A percentile compares a stretch with the other conserved stretches of the same genome.
Conservation (phyloP, 2,888 invertebrate genomes). For the Calliopum simillimum region DNA sequence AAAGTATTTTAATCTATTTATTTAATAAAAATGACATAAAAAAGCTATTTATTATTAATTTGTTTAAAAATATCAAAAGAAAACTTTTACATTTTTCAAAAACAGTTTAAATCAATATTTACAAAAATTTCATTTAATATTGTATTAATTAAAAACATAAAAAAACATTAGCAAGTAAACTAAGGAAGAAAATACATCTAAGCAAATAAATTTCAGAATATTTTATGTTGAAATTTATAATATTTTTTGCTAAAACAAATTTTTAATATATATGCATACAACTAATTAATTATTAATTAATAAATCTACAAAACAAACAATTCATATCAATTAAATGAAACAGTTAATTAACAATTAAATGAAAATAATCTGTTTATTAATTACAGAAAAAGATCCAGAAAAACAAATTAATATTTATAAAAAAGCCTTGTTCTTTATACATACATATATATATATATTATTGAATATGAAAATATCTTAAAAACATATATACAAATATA, state of each 20-base stretch:
- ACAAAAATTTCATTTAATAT: slow-evolving; percentile 12
- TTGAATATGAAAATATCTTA: slow-evolving; percentile 46
- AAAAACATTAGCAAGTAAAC: slow-evolving; percentile 19
- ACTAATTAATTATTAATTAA: slow-evolving; percentile 10
- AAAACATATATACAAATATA: slow-evolving; percentile 47
- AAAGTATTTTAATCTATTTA: slow-evolving; percentile 32
- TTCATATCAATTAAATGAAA: slow-evolving; percentile 39
- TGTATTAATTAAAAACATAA: slow-evolving; percentile 16
- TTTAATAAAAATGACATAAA: slow-evolving; percentile 28
- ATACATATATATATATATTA: slow-evolving; percentile 49
- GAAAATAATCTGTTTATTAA: slow-evolving; percentile 31
- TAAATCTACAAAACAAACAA: slow-evolving; percentile 39
- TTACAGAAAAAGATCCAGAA: slow-evolving; percentile 37
- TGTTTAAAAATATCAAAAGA: slow-evolving; percentile 3
- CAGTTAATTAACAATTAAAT: slow-evolving; percentile 40
- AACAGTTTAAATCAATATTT: slow-evolving; percentile 18
- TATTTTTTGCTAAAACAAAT: slow-evolving; percentile 44
- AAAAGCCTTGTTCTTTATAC: slow-evolving; percentile 52
- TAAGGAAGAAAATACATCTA: slow-evolving; percentile 35
- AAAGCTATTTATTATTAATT: slow-evolving; percentile 32
- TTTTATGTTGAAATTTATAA: slow-evolving; percentile 14
- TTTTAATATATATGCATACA: slow-evolving; percentile 35
- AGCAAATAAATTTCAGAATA: slow-evolving; percentile 36
- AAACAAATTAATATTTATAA: slow-evolving; percentile 39
- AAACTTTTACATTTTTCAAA: slow-evolving; percentile 11